Base-by-base conservation (phyloP, 2,888 invertebrate genomes). In the Callyntrura guangdongensis region DNA sequence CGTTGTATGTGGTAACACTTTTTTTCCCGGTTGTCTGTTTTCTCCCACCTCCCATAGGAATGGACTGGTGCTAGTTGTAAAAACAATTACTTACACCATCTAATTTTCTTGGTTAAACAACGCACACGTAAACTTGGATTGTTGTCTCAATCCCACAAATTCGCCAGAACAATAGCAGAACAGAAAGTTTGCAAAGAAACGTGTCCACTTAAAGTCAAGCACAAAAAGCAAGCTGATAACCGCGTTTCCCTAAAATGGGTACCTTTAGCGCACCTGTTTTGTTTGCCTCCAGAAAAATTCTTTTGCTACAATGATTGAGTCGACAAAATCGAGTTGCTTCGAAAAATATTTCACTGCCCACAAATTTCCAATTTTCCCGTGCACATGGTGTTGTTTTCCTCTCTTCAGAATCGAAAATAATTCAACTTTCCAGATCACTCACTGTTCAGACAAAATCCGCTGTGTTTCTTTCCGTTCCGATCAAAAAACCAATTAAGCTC, bases 11-110 rank as follows among this genome's bases (percentile, higher is more conserved):
- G 61, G 56, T 90, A 47, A 93, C 93, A 93, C 94, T 93, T 93
- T 92, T 92, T 90, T 93, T 92, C 92, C 94, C 93, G 20, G 90
- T 92, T 61, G 93, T 93, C 86, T 90, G 91, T 88, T 92, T 93
- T 92, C 91, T 93, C 61, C 93, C 93, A 90, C 93, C 92, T 86
- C 93, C 94, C 93, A 93, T 94, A 79, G 64, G 22, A 45, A 47
- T 47, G 64, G 25, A 56, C 87, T 84, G 77, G 87, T 72, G 64
- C 59, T 77, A 14, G 64, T 74, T 91, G 64, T 11, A 53, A 59
- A 59, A 59, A 77, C 82, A 82, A 89, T 83, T 86, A 53, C 49
- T 17, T 9, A 79, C 88, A 81, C 85, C 84, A 88, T n/a, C 49
- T 67, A 11, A 53, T 59, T 64, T 36, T 86, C 45, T n/a, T 25